Base-by-base conservation (phyloP, 2,113 vertebrate species). In the Menura novaehollandiae region DNA sequence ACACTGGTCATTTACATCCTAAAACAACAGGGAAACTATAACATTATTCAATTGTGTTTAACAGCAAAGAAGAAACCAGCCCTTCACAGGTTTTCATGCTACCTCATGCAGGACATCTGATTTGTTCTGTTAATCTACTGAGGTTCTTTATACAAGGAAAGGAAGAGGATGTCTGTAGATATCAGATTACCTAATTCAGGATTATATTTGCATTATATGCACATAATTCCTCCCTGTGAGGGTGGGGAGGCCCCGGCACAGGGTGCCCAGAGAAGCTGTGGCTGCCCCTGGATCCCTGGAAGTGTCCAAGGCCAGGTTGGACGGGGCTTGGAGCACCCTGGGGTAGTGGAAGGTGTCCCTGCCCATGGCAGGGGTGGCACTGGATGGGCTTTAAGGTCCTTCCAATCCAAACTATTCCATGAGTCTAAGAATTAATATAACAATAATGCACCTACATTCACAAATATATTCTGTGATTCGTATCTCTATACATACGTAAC, bases 311-410 rank as follows among this genome's bases (percentile, higher is more conserved):
- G 24, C 71, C 20, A 26, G 35, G 43, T 0, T 74, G 69, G 59
- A 49, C 0, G 0, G 15, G 12, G 19, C 8, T 66, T 41, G 71
- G 59, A 49, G 12, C n/a, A 12, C 0, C 30, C 15, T 49, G 43
- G 20, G 10, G 0, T 0, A 7, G 12, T 41, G 51, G 43, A 13
- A 56, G 7, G 1, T 66, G n/a, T 35, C 32, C 46, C 37, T 35
- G 32, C 13, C 63, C 10, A 4, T 19, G 55, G 19, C 19, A 69
- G 15, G 22, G 22, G 3, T 46, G 59, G n/a, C 6, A 46, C 2
- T 2, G 15, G 24, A 41, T 24, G 23, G 19, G 12, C 10, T 47
- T 66, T 4, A 19, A 75, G 6, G 23, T 41, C 15, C 23, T 64
- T 27, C 24, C 18, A 28, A 47, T 28, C 6, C n/a, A 74, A 39